phyloP scores from a whole-genome alignment of 2,797 vertebrate genomes.

The Heliangelus exortis region DNA sequence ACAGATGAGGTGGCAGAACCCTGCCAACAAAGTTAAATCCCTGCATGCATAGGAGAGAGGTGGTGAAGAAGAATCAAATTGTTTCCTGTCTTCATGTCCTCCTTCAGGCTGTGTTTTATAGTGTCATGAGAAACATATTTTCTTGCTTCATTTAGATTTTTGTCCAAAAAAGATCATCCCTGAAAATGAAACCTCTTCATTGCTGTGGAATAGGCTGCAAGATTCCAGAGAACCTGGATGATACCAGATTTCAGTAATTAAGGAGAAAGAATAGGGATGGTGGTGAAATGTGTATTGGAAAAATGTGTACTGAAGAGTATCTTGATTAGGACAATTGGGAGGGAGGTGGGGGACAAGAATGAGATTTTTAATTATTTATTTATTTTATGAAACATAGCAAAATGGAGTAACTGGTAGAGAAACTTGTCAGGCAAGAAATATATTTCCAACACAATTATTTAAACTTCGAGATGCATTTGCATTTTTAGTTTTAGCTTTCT shows the following conservation, averaged over 20 bases:
- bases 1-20: not conserved
- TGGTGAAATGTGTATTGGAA: not conserved
- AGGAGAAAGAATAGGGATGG: not conserved
- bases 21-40: not conserved
- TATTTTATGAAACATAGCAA: not conserved
- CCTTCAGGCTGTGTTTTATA: not conserved
- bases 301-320: not conserved
- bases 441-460: not conserved
- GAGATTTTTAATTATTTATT: not conserved
- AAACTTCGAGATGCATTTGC: not conserved
- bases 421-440: not conserved
- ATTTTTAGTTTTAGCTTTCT: not conserved
- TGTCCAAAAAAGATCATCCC: not conserved
- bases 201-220: not conserved
- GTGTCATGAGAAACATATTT: not conserved
- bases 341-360: not conserved
- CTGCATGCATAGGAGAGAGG: not conserved
- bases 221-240: not conserved
- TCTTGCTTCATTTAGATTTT: not conserved
- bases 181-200: not conserved
- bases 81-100: not conserved
- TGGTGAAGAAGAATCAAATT: not conserved
- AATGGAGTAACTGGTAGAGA: not conserved
- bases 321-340: not conserved
- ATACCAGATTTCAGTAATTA: not conserved